Base-by-base conservation (phyloP, 2,113 vertebrate genomes). In the Brachirus orientalis region DNA sequence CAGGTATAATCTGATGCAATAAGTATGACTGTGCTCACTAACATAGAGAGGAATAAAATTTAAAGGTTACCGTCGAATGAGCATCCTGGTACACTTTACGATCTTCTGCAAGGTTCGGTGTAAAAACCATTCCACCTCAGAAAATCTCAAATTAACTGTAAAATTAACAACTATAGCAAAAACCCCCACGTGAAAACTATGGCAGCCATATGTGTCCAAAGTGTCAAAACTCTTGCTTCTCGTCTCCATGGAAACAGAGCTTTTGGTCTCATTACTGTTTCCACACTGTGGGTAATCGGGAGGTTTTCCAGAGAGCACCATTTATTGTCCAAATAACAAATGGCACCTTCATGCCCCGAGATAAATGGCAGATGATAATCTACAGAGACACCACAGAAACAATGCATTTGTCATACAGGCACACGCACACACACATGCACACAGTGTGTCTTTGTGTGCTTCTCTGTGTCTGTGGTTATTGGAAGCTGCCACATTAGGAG, bases 321-420 rank as follows among this genome's bases (percentile, higher is more conserved):
- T 74, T 89, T 82, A 89, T 88, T 83, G 89, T 91, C 84, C 85
- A 80, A 84, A 91, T 89, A 89, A 88, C 83, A 88, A 89, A 88
- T 86, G 79, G 70, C 77, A 83, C 83, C 80, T 82, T 78, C 73
- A 74, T 86, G 86, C 75, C 84, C 87, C 48, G 79, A 80, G 89
- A 90, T 88, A 84, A 86, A 88, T 90, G 88, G 84, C 88, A 88
- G 88, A 80, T 85, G 86, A 89, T 86, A 87, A 91, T 89, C 83
- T 86, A 72, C 20, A 69, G 56, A 78, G 83, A 87, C 88, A 87
- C 71, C 71, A 59, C 65, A 82, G 73, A 76, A 80, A 80, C 75
- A 88, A 85, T 76, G 82, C 80, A 85, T 91, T 86, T 72, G 79
- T 90, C 85, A 86, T 69, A 78, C 69, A 82, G 82, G 65, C 79